A percentile compares a stretch with the other conserved stretches of the same genome.
Conservation (phyloP, 2,797 vertebrate species). For the Picus viridis region DNA sequence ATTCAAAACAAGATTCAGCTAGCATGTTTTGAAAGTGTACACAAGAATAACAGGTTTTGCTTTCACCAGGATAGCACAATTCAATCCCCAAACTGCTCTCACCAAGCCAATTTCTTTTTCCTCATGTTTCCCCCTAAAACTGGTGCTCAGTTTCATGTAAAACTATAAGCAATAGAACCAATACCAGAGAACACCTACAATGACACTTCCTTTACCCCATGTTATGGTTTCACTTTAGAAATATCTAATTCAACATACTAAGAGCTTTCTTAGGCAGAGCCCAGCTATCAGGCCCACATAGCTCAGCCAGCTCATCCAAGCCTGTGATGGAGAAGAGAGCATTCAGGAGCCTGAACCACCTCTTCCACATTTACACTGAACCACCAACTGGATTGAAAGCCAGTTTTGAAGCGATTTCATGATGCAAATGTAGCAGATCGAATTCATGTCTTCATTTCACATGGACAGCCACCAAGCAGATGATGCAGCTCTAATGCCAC, state of each 20-base stretch:
- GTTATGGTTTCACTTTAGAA: background rate
- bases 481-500: background rate
- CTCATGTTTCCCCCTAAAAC: background rate
- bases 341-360: background rate
- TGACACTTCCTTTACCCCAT: background rate
- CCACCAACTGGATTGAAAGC: background rate
- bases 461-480: background rate
- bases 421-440: background rate
- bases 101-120: background rate
- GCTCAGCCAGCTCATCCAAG: rapidly evolving
- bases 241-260: background rate
- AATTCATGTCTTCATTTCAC: background rate
- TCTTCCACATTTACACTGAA: background rate
- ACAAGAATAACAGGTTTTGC: background rate
- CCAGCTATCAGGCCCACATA: background rate
- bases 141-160: background rate
- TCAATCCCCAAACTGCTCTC: background rate
- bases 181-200: background rate
- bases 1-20: background rate
- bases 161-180: background rate
- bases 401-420: background rate
- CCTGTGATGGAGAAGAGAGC: background rate
- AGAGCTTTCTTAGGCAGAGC: background rate
- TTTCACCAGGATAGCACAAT: background rate
- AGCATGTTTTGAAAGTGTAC: background rate